Percentiles rank a stretch among this genome's conserved stretches.
Conservation (phyloP, 2,113 vertebrate genomes). For the Pterocles orientalis region DNA sequence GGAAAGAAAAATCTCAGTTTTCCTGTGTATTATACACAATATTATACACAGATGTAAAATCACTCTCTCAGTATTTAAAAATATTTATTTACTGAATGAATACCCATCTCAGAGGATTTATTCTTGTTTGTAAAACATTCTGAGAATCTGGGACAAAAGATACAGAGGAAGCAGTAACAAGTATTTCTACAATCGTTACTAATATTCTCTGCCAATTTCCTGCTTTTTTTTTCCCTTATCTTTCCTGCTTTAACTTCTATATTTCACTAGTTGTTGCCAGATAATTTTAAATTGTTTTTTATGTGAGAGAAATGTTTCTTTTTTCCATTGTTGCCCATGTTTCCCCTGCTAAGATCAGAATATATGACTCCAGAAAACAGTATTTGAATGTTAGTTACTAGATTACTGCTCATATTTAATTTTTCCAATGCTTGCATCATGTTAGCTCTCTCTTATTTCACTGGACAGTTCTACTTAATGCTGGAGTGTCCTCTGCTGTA, state of each 20-base stretch:
- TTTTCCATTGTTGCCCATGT: not conserved
- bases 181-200: not conserved
- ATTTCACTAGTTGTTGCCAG: not conserved
- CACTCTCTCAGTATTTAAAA: not conserved
- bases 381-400: not conserved
- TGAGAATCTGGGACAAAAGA: not conserved
- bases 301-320: not conserved
- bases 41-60: not conserved
- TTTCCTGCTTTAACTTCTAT: not conserved
- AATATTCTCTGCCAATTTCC: not conserved
- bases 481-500: conserved; percentile 60
- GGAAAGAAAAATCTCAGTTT: not conserved
- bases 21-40: not conserved
- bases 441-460: not conserved
- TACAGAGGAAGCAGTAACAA: not conserved
- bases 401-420: not conserved
- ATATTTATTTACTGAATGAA: not conserved
- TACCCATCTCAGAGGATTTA: not conserved
- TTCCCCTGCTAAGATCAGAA: not conserved
- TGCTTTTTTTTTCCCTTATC: not conserved
- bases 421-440: not conserved
- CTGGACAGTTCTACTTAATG: not conserved
- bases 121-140: not conserved
- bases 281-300: not conserved
- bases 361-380: not conserved